Evolutionary conservation across 2,888 invertebrate species (phyloP).

Genomic region (Nymphalis c-album): DNA sequence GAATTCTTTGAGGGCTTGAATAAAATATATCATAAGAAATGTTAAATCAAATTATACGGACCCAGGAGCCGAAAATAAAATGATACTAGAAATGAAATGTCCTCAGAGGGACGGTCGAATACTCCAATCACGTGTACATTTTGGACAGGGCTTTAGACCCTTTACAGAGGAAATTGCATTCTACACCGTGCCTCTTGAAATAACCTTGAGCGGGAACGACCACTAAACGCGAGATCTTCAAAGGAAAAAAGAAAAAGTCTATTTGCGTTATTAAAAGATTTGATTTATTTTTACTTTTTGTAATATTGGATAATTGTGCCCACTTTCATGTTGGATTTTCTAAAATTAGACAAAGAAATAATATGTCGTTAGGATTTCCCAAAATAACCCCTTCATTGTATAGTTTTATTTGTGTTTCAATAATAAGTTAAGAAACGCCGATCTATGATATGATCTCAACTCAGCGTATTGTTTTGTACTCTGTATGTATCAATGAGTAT

Average conservation of each 20-base stretch:
- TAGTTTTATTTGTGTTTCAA: too few species aligned
- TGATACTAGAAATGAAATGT: conserved; percentile 47
- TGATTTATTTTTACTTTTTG: neutral
- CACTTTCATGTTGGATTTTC: too few species aligned
- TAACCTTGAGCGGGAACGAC: conserved; percentile 38
- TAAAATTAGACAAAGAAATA: too few species aligned
- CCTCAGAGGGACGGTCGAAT: conserved; percentile 49
- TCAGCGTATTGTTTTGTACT: too few species aligned
- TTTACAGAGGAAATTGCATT: conserved; percentile 75
- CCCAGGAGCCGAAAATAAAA: conserved; percentile 21
- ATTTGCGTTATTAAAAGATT: neutral
- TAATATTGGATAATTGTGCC: neutral
- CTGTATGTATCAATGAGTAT: too few species aligned
- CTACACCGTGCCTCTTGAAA: conserved; percentile 50
- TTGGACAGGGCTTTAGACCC: conserved; percentile 53
- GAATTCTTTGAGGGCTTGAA: too few species aligned
- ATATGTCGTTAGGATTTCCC: too few species aligned
- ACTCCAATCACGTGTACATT: conserved; percentile 46
- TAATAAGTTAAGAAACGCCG: too few species aligned
- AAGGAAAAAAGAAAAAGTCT: conserved; percentile 1
- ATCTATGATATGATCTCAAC: too few species aligned
- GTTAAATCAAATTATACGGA: conserved; percentile 24
- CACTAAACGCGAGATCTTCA: conserved; percentile 41
- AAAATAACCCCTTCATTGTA: too few species aligned
- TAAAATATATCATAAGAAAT: neutral